These are phyloP conservation scores for Calameuta pallipes DNA, from an alignment of 2,888 invertebrate genomes.

Conservation along the genomic window DNA sequence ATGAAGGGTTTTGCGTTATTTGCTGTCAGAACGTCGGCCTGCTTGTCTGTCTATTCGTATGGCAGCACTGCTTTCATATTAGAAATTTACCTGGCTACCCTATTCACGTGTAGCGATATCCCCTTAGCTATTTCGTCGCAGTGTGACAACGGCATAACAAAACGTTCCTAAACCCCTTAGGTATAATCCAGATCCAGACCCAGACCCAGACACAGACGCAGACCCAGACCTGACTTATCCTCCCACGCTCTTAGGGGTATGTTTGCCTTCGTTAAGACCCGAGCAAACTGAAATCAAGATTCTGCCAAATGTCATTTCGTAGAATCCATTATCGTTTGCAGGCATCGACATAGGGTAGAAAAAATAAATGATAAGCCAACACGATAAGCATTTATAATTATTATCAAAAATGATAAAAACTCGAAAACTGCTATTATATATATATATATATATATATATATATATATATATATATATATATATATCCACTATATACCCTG, in stretches of 20 bases:
- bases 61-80: conserved; percentile 20
- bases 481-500: background rate
- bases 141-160: conserved; percentile 24
- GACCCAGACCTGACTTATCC: background rate
- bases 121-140: background rate
- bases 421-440: too few relatives aligned
- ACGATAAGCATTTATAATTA: background rate
- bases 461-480: too few relatives aligned
- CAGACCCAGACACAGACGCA: too few relatives aligned
- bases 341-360: background rate
- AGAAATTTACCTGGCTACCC: conserved; percentile 11
- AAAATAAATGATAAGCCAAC: background rate
- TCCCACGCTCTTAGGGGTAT: background rate
- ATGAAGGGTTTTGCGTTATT: conserved; percentile 9
- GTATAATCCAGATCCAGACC: background rate
- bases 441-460: background rate
- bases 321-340: background rate
- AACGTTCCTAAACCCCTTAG: conserved; percentile 20
- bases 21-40: background rate
- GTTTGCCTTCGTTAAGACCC: background rate
- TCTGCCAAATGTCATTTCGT: background rate
- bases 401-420: background rate
- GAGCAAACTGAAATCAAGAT: background rate
- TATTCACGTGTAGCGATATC: background rate
- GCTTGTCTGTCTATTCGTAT: background rate